Percentiles rank a stretch among this genome's conserved stretches.
These are phyloP conservation scores for Pongo pygmaeus DNA, from an alignment of 2,113 vertebrate genomes.

Conservation along the genomic window DNA sequence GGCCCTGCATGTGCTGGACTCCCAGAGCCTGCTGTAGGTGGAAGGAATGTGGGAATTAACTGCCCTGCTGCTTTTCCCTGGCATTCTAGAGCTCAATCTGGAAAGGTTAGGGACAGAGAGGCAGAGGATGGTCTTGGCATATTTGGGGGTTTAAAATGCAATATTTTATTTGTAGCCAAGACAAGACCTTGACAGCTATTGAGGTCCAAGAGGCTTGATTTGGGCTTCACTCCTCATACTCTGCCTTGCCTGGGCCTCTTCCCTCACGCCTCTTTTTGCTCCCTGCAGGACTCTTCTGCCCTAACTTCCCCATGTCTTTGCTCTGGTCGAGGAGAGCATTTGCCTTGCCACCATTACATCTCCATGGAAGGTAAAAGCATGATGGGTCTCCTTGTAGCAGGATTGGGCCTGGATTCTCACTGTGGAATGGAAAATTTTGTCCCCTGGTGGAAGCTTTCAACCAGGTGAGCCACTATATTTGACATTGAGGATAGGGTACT, in stretches of 20 bases:
- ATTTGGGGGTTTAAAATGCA: not conserved
- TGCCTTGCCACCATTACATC: fast-evolving
- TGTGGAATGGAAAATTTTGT: too few species aligned
- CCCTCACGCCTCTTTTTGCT: fast-evolving
- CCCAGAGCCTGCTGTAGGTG: not conserved
- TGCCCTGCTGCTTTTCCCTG: fast-evolving
- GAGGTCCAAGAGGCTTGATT: not conserved
- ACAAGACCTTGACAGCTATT: not conserved
- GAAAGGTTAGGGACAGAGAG: not conserved
- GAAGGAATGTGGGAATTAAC: not conserved
- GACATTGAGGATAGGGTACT: not conserved
- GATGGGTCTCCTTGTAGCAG: fast-evolving
- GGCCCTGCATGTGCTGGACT: fast-evolving
- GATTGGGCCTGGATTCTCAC: not conserved
- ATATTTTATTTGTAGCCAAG: not conserved
- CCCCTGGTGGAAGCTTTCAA: not conserved
- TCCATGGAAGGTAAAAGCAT: not conserved
- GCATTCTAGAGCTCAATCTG: not conserved
- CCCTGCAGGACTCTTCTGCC: fast-evolving
- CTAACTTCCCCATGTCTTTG: not conserved
- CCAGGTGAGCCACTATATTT: too few species aligned
- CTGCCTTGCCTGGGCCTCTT: fast-evolving
- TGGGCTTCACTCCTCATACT: fast-evolving
- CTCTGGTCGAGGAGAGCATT: not conserved
- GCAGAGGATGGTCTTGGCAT: too few species aligned